Evolutionary conservation across 2,797 vertebrate species (phyloP).

Genomic region (Chaenodraco wilsoni): DNA sequence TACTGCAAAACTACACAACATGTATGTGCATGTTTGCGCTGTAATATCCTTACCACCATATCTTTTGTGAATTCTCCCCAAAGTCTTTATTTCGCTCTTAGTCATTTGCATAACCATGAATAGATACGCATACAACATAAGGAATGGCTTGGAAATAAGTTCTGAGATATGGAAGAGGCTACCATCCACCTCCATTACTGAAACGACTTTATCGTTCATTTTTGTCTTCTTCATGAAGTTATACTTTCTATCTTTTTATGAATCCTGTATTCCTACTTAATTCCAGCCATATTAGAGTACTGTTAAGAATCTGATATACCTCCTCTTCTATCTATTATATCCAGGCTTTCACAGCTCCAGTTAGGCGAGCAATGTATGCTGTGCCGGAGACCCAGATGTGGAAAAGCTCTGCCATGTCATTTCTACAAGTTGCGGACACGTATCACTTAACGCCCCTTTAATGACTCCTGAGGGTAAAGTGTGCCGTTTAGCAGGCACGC

Average conservation of each 20-base stretch:
- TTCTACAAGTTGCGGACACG: constrained; percentile 33
- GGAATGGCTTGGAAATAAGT: background rate
- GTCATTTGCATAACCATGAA: constrained; percentile 11
- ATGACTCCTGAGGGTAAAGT: constrained; percentile 43
- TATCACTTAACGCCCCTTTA: constrained; percentile 54
- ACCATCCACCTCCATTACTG: constrained; percentile 8
- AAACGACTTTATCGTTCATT: constrained; percentile 20
- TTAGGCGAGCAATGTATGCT: constrained; percentile 6
- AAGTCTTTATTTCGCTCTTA: background rate
- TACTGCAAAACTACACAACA: background rate
- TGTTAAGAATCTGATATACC: background rate
- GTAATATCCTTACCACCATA: background rate
- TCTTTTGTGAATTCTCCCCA: background rate
- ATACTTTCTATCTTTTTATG: background rate
- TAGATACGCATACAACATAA: background rate
- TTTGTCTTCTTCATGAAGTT: constrained; percentile 7
- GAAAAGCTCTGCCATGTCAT: constrained; percentile 40
- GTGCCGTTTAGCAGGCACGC: constrained; percentile 12
- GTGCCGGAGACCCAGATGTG: constrained; percentile 17
- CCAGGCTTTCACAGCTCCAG: background rate
- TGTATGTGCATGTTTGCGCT: rapidly evolving
- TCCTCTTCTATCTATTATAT: background rate
- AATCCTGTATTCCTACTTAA: background rate
- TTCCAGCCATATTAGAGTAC: background rate
- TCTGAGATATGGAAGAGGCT: background rate